Evolutionary conservation across 2,113 vertebrate species (phyloP), one percentile per base, ranked within the genome.

Genomic region (Cygnus buccinator): DNA sequence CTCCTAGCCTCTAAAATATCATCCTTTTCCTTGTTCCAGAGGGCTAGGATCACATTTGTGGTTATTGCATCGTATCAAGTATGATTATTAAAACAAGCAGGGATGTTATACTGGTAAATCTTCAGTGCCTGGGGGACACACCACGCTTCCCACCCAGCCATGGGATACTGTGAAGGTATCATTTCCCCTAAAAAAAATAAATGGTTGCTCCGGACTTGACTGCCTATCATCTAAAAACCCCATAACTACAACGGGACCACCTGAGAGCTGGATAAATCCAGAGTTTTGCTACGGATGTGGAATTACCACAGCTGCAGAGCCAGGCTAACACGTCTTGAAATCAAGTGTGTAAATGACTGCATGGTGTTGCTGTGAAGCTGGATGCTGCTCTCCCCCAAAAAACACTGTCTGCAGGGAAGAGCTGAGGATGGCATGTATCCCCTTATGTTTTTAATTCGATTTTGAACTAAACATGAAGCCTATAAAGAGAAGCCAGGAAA

Each of bases 391-490:
- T 90, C 85, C 33, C 79, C 59, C 26, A 54, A 89, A 67, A 33
- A 62, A n/a, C 65, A 71, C 79, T 7, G 50, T 75, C 57, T 19
- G 52, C 57, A 90, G 80, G 82, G 92, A 90, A 91, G 78, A 94
- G 89, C 58, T 39, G 39, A 95, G 84, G 87, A 87, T 67, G 63
- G 26, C 87, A 71, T 1, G 1, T 62, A 72, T 90, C 66, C 77
- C 3, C 0, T 85, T 93, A 76, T 39, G 3, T 83, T 62, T 94
- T 57, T 48, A 70, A 74, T 74, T 91, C 75, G 33, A 29, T 88
- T 70, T 44, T 74, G 54, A 85, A 10, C 79, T 88, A 72, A 37
- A 61, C 7, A 29, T 17, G 13, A 87, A 93, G 52, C 59, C 78
- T 73, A 31, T 62, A 52, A 67, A 74, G 63, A 82, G 50, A 57